These are phyloP conservation scores for Gymnoscopelus braueri DNA, from an alignment of 2,797 vertebrate genomes.

Conservation along the genomic window DNA sequence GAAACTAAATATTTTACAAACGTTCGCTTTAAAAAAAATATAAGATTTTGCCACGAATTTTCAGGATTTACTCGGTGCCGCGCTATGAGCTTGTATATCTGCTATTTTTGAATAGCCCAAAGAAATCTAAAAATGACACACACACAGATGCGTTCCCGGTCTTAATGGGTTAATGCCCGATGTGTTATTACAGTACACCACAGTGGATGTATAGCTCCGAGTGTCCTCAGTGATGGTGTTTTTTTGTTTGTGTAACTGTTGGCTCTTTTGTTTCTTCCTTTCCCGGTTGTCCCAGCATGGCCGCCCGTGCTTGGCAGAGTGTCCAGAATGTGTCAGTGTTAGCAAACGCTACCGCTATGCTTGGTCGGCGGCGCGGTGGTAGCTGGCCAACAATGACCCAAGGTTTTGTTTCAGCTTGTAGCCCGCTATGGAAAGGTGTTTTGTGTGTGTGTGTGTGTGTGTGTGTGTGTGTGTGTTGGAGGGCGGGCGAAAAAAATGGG, in stretches of 20 bases:
- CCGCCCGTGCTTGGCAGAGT: slow-evolving; percentile 3
- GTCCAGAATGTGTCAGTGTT: slow-evolving; percentile 26
- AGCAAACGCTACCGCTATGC: slow-evolving; percentile 15
- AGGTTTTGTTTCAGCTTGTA: slow-evolving; percentile 26
- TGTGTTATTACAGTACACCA: slow-evolving; percentile 25
- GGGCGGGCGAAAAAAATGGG: slow-evolving; percentile 45
- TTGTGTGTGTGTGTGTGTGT: slow-evolving; percentile 9
- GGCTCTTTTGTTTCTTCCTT: neutral
- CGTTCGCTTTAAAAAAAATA: too few relatives aligned
- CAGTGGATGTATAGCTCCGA: slow-evolving; percentile 10
- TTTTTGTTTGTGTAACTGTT: neutral
- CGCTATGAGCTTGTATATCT: too few relatives aligned
- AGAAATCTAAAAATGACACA: too few relatives aligned
- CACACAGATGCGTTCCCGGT: too few relatives aligned
- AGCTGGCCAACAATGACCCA: slow-evolving; percentile 36
- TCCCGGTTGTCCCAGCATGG: neutral
- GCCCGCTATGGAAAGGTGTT: slow-evolving; percentile 20
- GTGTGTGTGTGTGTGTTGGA: neutral
- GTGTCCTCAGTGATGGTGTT: neutral
- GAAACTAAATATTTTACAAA: too few relatives aligned
- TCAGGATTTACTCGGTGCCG: too few relatives aligned
- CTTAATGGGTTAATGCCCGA: slow-evolving; percentile 4
- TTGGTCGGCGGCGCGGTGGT: slow-evolving; percentile 25
- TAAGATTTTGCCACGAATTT: too few relatives aligned
- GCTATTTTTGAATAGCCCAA: too few relatives aligned